Base-by-base conservation (phyloP, 2,113 vertebrate species). In the Nothoprocta pentlandii region DNA sequence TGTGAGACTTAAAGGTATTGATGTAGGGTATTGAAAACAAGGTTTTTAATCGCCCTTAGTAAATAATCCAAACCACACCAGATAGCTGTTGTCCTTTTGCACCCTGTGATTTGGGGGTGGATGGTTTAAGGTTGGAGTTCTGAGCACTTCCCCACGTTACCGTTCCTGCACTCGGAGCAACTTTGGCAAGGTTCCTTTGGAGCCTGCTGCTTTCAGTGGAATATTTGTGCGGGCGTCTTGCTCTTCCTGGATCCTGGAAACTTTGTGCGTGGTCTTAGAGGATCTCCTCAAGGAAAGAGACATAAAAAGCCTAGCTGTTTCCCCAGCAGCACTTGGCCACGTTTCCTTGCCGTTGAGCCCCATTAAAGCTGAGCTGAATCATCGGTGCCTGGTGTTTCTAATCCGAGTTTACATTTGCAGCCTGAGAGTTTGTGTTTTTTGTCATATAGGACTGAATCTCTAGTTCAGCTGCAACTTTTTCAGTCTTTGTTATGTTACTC, bases 61-160 rank as follows among this genome's bases (percentile, higher is more conserved):
- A 32, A 92, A 66, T 62, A 58, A 0, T 53, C 32, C 4, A 58
- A 67, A 80, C 51, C 34, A 17, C 16, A 10, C 30, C 8, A 71
- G 70, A 78, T 58, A 59, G n/a, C 22, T 9, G 4, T 15, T 71
- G 16, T 54, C 28, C 26, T 54, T 49, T 49, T 79, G 14, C 6
- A 47, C 2, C 32, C 63, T 0, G 0, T 79, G 2, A 30, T 82
- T 93, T 51, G 12, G 19, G 14, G n/a, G 10, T 20, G 3, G 41
- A 1, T 10, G 16, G 11, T 42, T 66, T 54, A 39, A 66, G 13
- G 10, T 71, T 66, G 42, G 46, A 6, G 66, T 83, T 94, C 69
- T 34, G 44, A 12, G 12, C 17, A 2, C 59, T 85, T 20, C 13
- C 59, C 10, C 5, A 4, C 16, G 5, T 80, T 67, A 12, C 66